A percentile compares a stretch with the other conserved stretches of the same genome.
Evolutionary conservation across 2,888 invertebrate genomes (phyloP).

Genomic region (Sminthurides aquaticus): DNA sequence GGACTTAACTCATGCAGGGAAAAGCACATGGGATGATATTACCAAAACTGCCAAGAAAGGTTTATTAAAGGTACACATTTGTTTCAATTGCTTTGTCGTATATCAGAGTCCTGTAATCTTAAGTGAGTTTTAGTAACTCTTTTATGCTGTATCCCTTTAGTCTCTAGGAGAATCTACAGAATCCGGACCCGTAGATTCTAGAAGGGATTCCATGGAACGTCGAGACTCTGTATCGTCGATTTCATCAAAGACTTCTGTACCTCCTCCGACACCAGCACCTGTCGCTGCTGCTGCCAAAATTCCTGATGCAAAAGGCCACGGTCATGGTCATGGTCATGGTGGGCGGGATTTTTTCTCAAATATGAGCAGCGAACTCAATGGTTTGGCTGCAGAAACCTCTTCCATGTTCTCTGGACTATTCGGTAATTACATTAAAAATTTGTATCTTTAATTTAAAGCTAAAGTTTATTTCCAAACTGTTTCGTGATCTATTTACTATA

Average conservation of each 20-base stretch:
- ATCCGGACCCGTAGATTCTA: constrained; percentile 26
- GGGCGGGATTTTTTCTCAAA: constrained; percentile 76
- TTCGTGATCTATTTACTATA: not conserved
- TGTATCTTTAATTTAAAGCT: not conserved
- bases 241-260: constrained; percentile 41
- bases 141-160: too few species aligned
- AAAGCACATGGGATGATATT: constrained; percentile 77
- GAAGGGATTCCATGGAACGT: constrained; percentile 34
- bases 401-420: constrained; percentile 93
- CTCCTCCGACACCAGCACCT: not conserved
- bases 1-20: constrained; percentile 81
- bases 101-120: too few species aligned
- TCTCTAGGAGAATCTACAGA: constrained; percentile 51
- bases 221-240: constrained; percentile 45
- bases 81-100: not conserved
- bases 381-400: constrained; percentile 83
- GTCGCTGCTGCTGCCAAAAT: not conserved
- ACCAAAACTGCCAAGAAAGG: constrained; percentile 88
- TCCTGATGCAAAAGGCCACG: constrained; percentile 34
- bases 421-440: constrained; percentile 51
- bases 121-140: too few species aligned
- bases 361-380: constrained; percentile 86
- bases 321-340: constrained; percentile 33
- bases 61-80: constrained; percentile 59
- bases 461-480: not conserved